A percentile compares a stretch with the other conserved stretches of the same genome.
Evolutionary conservation across 2,888 invertebrate species (phyloP).

Genomic region (Spialia ferax): DNA sequence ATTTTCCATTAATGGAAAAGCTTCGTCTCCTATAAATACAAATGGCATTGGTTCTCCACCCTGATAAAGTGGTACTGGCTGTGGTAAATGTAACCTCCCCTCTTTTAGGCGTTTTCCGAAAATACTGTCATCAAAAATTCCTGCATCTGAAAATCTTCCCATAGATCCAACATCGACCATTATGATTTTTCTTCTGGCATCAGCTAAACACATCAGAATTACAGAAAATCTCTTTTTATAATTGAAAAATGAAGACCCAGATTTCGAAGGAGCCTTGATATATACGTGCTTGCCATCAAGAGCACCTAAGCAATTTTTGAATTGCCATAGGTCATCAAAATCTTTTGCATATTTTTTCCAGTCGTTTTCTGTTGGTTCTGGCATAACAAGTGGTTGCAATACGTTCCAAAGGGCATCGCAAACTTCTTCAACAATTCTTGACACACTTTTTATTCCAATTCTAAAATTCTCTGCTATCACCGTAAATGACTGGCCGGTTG

Average conservation of each 20-base stretch:
- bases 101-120: conserved; percentile 44
- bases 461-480: conserved; percentile 42
- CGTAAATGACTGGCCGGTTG: conserved; percentile 42
- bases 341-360: conserved; percentile 46
- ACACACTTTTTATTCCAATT: conserved; percentile 43
- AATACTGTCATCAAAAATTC: conserved; percentile 43
- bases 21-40: conserved; percentile 47
- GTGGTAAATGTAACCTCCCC: conserved; percentile 44
- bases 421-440: conserved; percentile 45
- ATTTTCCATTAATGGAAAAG: conserved; percentile 46
- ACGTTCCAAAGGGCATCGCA: conserved; percentile 42
- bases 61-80: conserved; percentile 39
- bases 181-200: conserved; percentile 44
- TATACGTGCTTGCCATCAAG: conserved; percentile 43
- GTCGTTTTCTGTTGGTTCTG: conserved; percentile 41
- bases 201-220: conserved; percentile 42
- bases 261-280: conserved; percentile 40
- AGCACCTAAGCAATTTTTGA: conserved; percentile 45
- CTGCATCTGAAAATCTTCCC: conserved; percentile 45
- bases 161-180: conserved; percentile 43
- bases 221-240: conserved; percentile 45
- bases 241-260: conserved; percentile 43
- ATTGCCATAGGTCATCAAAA: conserved; percentile 47
- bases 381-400: conserved; percentile 46
- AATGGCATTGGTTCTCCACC: conserved; percentile 44